Evolutionary conservation across 2,888 invertebrate genomes (phyloP).

Genomic region (Dorcus parallelipipedus): DNA sequence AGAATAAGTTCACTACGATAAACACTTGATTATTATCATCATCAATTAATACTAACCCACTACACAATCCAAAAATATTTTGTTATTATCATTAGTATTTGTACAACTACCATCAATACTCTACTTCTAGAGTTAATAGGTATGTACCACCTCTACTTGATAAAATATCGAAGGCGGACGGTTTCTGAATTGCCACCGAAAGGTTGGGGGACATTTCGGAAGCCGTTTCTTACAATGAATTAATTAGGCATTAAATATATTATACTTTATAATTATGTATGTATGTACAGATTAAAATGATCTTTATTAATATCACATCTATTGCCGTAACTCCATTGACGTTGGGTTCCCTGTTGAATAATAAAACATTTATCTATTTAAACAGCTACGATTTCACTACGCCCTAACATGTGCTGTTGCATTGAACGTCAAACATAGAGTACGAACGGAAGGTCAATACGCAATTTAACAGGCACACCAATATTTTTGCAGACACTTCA

Average conservation of each 20-base stretch:
- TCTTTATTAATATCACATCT: conserved; percentile 36
- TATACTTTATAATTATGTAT: conserved; percentile 19
- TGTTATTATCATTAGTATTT: conserved; percentile 30
- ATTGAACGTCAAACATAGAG: conserved; percentile 26
- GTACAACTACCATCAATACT: conserved; percentile 43
- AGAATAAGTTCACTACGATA: neutral
- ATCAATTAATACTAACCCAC: conserved; percentile 31
- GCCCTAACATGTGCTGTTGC: neutral
- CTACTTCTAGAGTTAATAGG: conserved; percentile 41
- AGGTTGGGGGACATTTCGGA: neutral
- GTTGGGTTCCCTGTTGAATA: conserved; percentile 7
- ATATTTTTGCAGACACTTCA: conserved; percentile 24
- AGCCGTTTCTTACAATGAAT: no score
- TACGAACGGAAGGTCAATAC: conserved; percentile 4
- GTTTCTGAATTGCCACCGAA: neutral
- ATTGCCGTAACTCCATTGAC: conserved; percentile 33
- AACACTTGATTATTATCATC: neutral
- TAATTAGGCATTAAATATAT: conserved; percentile 9
- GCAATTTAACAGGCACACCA: conserved; percentile 32
- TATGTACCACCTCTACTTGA: conserved; percentile 33
- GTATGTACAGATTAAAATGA: conserved; percentile 25
- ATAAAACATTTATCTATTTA: neutral
- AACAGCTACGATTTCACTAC: no score
- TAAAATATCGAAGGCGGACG: conserved; percentile 4
- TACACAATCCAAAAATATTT: conserved; percentile 50